phyloP scores from a whole-genome alignment of 2,797 vertebrate genomes.

The Trichosurus vulpecula region DNA sequence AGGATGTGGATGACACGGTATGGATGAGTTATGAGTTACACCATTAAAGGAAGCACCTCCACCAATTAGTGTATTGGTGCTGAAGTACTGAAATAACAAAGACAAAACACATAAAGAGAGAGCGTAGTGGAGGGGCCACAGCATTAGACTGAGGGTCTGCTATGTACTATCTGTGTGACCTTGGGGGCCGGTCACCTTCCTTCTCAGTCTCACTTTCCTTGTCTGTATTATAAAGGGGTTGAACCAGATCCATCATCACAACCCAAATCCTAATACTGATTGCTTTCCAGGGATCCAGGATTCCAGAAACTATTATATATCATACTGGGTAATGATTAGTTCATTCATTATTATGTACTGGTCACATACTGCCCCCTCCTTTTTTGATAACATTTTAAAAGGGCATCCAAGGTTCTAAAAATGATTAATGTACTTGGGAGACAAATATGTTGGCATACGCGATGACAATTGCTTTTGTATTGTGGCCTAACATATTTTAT shows the following conservation, averaged over 20 bases:
- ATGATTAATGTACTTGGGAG: not conserved
- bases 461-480: conserved; percentile 29
- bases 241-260: not conserved
- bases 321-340: conserved; percentile 10
- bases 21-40: not conserved
- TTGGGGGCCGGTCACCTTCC: not conserved
- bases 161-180: not conserved
- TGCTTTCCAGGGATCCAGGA: conserved; percentile 43
- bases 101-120: not conserved
- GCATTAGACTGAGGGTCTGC: not conserved
- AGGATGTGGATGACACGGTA: not conserved
- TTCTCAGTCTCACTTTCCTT: not conserved
- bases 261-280: conserved; percentile 24
- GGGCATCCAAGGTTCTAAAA: conserved; percentile 6
- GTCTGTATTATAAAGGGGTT: not conserved
- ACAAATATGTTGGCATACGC: conserved; percentile 20
- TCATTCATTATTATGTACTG: not conserved
- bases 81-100: not conserved
- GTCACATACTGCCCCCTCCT: not conserved
- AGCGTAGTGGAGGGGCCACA: not conserved
- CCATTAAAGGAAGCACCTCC: not conserved
- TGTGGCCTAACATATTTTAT: conserved; percentile 28
- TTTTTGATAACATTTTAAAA: not conserved
- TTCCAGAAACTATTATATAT: conserved; percentile 24
- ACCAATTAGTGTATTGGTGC: not conserved